These are phyloP conservation scores for Uropsilus gracilis DNA, from an alignment of 2,113 vertebrate species.

Conservation along the genomic window DNA sequence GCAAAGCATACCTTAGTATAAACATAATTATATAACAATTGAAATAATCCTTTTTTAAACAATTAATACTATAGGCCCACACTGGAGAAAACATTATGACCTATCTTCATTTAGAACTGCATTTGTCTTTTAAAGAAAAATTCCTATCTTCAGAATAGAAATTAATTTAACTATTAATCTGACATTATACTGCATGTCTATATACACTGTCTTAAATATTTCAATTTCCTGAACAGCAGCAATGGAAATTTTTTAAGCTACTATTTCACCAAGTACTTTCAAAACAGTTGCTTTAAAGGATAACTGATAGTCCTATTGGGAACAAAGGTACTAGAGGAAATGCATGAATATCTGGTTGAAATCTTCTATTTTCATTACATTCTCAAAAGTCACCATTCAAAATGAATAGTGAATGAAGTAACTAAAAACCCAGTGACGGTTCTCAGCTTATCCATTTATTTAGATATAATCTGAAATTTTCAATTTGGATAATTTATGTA, in stretches of 20 bases:
- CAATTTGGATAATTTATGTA: constrained; percentile 1
- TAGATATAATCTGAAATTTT: background rate
- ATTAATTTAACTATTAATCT: background rate
- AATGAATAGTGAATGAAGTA: background rate
- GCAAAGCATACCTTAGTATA: background rate
- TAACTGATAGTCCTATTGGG: background rate
- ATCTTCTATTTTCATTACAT: background rate
- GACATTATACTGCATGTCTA: background rate
- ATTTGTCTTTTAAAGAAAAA: background rate
- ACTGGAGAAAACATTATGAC: background rate
- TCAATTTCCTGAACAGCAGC: background rate
- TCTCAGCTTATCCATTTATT: background rate
- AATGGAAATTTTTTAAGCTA: background rate
- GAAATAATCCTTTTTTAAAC: background rate
- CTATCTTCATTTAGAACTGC: background rate
- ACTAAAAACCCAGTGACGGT: background rate
- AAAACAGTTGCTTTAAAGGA: background rate
- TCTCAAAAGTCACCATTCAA: background rate
- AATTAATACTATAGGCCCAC: background rate
- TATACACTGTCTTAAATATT: background rate
- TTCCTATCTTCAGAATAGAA: constrained; percentile 4
- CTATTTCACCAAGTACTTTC: constrained; percentile 6
- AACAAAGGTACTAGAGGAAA: background rate
- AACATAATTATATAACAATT: background rate
- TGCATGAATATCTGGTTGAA: too few species aligned